phyloP scores from a whole-genome alignment of 2,113 vertebrate species.

The Poicephalus meyeri region DNA sequence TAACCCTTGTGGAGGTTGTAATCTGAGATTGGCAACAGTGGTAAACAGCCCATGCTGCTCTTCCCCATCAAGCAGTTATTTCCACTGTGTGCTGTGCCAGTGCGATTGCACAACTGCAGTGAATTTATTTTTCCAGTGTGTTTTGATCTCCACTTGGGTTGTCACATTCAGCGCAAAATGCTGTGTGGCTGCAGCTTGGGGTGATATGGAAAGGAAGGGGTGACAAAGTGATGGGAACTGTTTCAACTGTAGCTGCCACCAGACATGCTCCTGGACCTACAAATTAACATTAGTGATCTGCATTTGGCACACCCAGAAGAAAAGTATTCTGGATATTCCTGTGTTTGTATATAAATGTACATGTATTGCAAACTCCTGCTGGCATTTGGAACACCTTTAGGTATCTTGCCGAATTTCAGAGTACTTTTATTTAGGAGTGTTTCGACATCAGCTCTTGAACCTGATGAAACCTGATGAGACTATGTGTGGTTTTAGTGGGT shows the following conservation, averaged over 20 bases:
- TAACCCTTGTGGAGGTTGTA: not conserved
- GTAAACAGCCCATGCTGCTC: not conserved
- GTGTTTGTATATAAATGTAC: not conserved
- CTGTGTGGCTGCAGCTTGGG: not conserved
- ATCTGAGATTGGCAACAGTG: not conserved
- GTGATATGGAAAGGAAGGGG: not conserved
- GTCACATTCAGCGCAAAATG: fast-evolving
- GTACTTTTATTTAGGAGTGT: not conserved
- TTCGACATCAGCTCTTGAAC: not conserved
- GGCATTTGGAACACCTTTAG: not conserved
- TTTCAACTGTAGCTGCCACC: not conserved
- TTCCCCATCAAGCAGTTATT: not conserved
- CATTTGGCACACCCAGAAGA: not conserved
- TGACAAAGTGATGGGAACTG: not conserved
- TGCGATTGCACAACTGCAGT: not conserved
- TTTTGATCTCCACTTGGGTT: not conserved
- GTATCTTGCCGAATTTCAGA: not conserved
- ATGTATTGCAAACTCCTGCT: not conserved
- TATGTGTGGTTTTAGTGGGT: not conserved
- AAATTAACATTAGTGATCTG: not conserved
- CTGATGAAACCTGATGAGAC: not conserved
- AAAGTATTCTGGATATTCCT: not conserved
- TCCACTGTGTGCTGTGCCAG: fast-evolving
- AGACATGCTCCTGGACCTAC: not conserved
- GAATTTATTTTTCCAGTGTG: not conserved